Conservation (phyloP, 35 echinoderm and acorn worm genomes). For the Apostichopus japonicus region DNA sequence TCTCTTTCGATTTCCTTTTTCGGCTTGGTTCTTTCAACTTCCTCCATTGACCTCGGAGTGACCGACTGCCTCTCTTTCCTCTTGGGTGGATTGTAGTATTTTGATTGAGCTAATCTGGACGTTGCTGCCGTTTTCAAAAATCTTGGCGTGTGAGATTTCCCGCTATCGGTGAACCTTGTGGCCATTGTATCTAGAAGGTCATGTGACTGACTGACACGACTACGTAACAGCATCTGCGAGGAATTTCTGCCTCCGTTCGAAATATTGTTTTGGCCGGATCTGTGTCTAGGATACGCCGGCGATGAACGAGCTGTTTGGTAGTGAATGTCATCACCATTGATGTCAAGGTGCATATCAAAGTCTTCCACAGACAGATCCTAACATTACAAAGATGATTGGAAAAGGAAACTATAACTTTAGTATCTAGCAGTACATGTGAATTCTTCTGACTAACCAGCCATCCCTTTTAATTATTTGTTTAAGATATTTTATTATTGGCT, state of each 20-base stretch:
- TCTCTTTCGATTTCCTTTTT: background rate
- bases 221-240: background rate
- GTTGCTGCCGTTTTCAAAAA: slow-evolving; percentile 75
- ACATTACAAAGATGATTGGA: background rate
- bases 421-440: too few relatives aligned
- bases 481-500: too few relatives aligned
- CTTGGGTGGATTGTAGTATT: slow-evolving; percentile 92
- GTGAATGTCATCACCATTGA: slow-evolving; percentile 3
- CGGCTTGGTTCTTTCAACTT: background rate
- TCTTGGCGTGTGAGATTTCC: slow-evolving; percentile 75
- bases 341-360: background rate
- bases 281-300: background rate
- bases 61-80: slow-evolving; percentile 24
- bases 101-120: slow-evolving; percentile 86
- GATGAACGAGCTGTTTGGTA: slow-evolving; percentile 37
- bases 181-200: slow-evolving; percentile 82
- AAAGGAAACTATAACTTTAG: too few relatives aligned
- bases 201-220: slow-evolving; percentile 18
- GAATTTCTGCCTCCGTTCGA: background rate
- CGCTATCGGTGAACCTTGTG: slow-evolving; percentile 60
- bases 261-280: background rate
- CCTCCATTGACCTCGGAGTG: background rate
- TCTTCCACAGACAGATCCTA: slow-evolving; percentile 5
- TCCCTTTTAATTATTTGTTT: too few relatives aligned
- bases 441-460: too few relatives aligned